phyloP scores from a whole-genome alignment of 2,113 vertebrate species.

The Rhinolophus sinicus region DNA sequence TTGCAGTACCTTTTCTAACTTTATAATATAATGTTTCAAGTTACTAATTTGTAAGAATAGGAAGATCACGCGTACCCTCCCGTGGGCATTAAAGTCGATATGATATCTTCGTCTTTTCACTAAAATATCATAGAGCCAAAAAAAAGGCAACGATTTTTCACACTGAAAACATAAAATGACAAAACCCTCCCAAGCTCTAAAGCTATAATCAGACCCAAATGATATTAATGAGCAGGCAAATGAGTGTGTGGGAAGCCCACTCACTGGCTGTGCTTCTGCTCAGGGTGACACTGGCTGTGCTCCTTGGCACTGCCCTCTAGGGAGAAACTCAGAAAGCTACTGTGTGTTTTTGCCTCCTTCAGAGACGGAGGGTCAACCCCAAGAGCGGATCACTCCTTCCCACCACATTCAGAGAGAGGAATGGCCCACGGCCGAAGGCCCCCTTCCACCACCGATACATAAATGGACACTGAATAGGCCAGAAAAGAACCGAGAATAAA shows the following conservation, averaged over 20 bases:
- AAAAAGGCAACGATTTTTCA: background rate
- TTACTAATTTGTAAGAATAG: background rate
- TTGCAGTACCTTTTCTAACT: background rate
- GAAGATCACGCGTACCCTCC: background rate
- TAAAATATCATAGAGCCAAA: background rate
- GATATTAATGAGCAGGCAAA: background rate
- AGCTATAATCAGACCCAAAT: background rate
- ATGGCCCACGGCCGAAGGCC: background rate
- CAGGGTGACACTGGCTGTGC: no score
- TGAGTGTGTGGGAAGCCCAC: accelerated
- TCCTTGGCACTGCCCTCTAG: background rate
- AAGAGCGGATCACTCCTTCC: accelerated
- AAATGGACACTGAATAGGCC: accelerated
- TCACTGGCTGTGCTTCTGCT: background rate
- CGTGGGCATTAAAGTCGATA: background rate
- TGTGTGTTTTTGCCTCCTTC: background rate
- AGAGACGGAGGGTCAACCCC: no score
- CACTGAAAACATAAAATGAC: background rate
- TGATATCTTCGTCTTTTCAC: background rate
- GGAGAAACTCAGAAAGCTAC: no score
- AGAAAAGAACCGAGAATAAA: background rate
- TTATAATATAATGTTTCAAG: background rate
- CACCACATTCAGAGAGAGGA: background rate
- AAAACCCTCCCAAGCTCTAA: no score
- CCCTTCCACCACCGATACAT: no score